Evolutionary conservation across 2,888 invertebrate genomes (phyloP), one percentile per base, ranked within the genome.

Genomic region (Myopa tessellatipennis): DNA sequence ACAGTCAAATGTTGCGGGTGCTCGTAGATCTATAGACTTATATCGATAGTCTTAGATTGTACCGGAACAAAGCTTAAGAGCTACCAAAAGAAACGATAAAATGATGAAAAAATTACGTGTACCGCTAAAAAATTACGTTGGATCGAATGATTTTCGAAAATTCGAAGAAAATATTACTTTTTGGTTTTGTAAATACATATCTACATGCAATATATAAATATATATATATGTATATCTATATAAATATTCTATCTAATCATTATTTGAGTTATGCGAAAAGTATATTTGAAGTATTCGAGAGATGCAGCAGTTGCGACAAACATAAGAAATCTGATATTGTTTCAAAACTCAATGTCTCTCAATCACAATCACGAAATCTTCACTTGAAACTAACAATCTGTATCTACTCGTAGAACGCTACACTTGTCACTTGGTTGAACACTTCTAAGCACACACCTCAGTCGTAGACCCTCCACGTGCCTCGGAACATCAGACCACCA

Each of bases 21-120:
- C n/a, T n/a, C n/a, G n/a, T 26, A 26, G 2, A 26, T 26, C 26
- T 26, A 26, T 26, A 26, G 26, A 26, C 26, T 26, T 26, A 26
- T 26, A 26, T 26, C 26, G 26, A 26, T 26, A 26, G 26, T 26
- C 26, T 26, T 26, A 26, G 26, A 26, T 26, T 26, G 26, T 26
- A 72, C 76, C 71, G 77, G 77, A 78, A 58, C 12, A 70, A 76
- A 69, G 77, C 58, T 68, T n/a, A 1, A 45, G 10, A 45, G 55
- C 16, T 14, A 6, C 0, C 0, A 55, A 55, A 55, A 16, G 5
- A n/a, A n/a, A 55, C 85, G 85, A 86, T 86, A 86, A 85, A 85
- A 85, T 85, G 85, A 86, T 85, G 82, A 85, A 86, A 86, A 78
- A 85, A 86, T 86, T 85, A 85, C 81, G 81, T 83, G 83, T 85